Conservation (phyloP, 2,888 invertebrate species). For the Plebejus melissa region DNA sequence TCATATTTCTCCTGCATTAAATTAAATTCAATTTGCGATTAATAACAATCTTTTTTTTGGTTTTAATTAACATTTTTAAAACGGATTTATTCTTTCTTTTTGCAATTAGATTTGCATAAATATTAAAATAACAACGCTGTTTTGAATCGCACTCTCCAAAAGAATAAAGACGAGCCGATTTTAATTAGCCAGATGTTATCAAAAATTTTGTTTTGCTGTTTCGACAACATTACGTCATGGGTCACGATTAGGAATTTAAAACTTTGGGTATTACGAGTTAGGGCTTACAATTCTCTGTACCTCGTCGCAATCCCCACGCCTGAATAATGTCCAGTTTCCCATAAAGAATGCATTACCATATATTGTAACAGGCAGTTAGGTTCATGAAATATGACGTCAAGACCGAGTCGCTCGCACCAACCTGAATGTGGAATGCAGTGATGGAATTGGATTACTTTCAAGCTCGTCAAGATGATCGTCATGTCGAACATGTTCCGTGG, state of each 20-base stretch:
- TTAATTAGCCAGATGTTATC: conserved; percentile 24
- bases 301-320: conserved; percentile 59
- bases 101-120: neutral
- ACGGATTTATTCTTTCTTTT: neutral
- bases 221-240: neutral
- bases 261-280: neutral
- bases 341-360: conserved; percentile 65
- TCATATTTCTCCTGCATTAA: too few relatives aligned
- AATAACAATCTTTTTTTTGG: neutral
- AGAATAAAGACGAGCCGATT: neutral
- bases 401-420: conserved; percentile 49
- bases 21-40: neutral
- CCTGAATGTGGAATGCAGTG: conserved; percentile 74
- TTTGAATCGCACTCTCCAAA: neutral
- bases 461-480: conserved; percentile 75
- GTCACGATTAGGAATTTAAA: neutral
- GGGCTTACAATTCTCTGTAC: conserved; percentile 47
- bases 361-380: conserved; percentile 45
- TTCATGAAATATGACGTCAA: conserved; percentile 49
- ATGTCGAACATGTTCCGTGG: conserved; percentile 71
- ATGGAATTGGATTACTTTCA: conserved; percentile 72
- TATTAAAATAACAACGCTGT: neutral
- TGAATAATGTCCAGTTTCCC: conserved; percentile 61
- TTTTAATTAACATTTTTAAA: neutral
- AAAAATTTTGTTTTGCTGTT: conserved; percentile 18